Percentiles rank a stretch among this genome's conserved stretches.
Evolutionary conservation across 1,140 invertebrate genomes (phyloP).

Genomic region (Belonocnema kinseyi): DNA sequence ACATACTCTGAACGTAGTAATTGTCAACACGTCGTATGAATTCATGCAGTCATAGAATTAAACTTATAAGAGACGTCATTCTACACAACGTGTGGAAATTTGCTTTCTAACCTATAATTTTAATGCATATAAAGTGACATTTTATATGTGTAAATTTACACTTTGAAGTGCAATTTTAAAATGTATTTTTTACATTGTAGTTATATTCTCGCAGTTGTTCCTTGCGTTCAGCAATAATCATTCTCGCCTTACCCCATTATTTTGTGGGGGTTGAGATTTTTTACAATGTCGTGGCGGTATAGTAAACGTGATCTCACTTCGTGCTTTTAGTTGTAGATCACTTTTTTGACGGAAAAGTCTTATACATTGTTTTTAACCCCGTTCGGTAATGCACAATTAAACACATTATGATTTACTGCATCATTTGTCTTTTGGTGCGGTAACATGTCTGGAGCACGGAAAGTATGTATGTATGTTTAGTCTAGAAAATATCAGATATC

Average conservation of each 20-base stretch:
- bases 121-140: too few relatives aligned
- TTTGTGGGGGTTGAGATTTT: not conserved
- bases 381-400: not conserved
- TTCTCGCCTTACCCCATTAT: not conserved
- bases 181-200: too few relatives aligned
- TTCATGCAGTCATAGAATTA: too few relatives aligned
- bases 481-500: not conserved
- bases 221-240: not conserved
- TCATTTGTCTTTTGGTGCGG: not conserved
- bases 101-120: too few relatives aligned
- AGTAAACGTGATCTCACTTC: conserved; percentile 7
- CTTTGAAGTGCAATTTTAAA: too few relatives aligned
- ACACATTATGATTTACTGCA: not conserved
- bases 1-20: too few relatives aligned
- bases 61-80: too few relatives aligned
- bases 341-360: not conserved
- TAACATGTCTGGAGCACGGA: conserved; percentile 4
- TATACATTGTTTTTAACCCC: conserved; percentile 10
- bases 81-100: too few relatives aligned
- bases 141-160: too few relatives aligned
- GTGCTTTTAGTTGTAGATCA: conserved; percentile 8
- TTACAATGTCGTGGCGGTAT: not conserved
- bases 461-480: not conserved
- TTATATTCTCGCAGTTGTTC: not conserved
- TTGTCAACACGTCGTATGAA: too few relatives aligned